phyloP scores from a whole-genome alignment of 2,113 vertebrate species.

The Tringa solitaria region DNA sequence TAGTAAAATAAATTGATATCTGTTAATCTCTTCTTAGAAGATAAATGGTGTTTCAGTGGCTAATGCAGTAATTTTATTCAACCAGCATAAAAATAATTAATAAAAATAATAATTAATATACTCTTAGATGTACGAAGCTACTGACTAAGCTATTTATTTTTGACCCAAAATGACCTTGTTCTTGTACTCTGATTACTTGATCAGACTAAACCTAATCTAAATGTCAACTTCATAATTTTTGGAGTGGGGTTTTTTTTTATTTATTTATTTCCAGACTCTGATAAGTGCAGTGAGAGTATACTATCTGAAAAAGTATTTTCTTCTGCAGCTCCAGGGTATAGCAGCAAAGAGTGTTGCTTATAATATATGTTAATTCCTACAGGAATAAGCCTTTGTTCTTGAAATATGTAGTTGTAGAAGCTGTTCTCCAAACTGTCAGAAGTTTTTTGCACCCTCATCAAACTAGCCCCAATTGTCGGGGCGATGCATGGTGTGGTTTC shows the following conservation, averaged over 20 bases:
- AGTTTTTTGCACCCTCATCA: not conserved
- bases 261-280: not conserved
- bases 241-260: not conserved
- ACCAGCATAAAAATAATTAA: not conserved
- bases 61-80: not conserved
- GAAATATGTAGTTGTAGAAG: not conserved
- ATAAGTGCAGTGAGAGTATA: not conserved
- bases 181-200: not conserved
- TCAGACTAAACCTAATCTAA: not conserved
- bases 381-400: not conserved
- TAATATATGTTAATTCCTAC: not conserved
- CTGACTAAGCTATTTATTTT: not conserved
- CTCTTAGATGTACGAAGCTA: not conserved
- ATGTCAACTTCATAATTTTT: not conserved
- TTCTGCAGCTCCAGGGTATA: not conserved
- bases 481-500: not conserved
- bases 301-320: not conserved
- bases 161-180: not conserved
- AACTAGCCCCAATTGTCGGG: not conserved
- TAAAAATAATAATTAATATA: not conserved
- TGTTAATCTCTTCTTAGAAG: not conserved
- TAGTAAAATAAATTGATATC: not conserved
- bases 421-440: not conserved
- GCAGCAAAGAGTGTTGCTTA: not conserved
- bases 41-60: not conserved